Conservation (phyloP, 2,113 vertebrate species). For the Pelvicachromis taeniatus region DNA sequence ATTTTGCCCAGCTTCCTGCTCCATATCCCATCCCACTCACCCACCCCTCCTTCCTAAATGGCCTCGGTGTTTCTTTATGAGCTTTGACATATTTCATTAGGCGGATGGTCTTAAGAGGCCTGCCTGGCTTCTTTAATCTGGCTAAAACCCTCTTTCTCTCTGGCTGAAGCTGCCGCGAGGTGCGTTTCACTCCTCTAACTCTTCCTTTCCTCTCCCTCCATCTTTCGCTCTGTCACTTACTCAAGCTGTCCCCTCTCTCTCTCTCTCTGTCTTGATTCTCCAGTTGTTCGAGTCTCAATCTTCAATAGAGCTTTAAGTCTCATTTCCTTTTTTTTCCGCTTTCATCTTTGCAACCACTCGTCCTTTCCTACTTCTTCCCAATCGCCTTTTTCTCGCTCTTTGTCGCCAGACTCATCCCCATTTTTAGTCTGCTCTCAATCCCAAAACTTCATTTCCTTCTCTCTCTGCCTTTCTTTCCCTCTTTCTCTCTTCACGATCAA, state of each 20-base stretch:
- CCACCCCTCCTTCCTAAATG: slow-evolving; percentile 76
- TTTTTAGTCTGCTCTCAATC: slow-evolving; percentile 32
- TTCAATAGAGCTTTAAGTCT: slow-evolving; percentile 27
- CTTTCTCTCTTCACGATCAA: neutral
- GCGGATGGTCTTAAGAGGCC: slow-evolving; percentile 87
- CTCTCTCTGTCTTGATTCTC: neutral
- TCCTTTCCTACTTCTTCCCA: neutral
- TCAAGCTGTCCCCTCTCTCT: neutral
- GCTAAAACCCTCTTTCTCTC: slow-evolving; percentile 77
- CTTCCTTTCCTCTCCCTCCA: slow-evolving; percentile 4
- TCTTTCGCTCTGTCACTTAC: slow-evolving; percentile 9
- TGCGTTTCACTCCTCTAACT: slow-evolving; percentile 19
- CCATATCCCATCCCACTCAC: slow-evolving; percentile 39
- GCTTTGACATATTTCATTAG: slow-evolving; percentile 97
- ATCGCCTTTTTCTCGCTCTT: neutral
- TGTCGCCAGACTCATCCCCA: slow-evolving; percentile 21
- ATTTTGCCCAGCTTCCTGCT: slow-evolving; percentile 30
- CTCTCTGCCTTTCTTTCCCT: neutral
- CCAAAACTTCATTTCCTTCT: neutral
- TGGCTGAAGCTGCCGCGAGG: slow-evolving; percentile 27
- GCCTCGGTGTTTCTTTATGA: slow-evolving; percentile 85
- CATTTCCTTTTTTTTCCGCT: neutral
- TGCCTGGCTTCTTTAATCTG: slow-evolving; percentile 85
- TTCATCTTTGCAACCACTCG: slow-evolving; percentile 23
- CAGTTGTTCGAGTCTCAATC: slow-evolving; percentile 1